Evolutionary conservation across 2,113 vertebrate species (phyloP), one percentile per base, ranked within the genome.

Genomic region (Circaetus cinerascens): DNA sequence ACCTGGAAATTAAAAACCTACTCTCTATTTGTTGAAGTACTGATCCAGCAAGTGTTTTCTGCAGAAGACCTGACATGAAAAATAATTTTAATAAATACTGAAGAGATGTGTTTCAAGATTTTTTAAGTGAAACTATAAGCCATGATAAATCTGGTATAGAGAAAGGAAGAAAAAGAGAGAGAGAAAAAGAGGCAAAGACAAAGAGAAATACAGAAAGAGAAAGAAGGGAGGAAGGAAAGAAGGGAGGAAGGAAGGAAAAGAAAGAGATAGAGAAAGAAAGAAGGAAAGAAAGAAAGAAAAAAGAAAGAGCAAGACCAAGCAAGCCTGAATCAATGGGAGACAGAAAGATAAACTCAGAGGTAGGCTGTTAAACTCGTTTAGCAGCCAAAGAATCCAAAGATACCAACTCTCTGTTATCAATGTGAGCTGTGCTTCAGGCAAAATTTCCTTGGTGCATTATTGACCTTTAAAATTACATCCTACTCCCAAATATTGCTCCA

Each of bases 401-500:
- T 13, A 91, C 13, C 48, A 76, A 19, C 66, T 86, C 92, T 73
- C 38, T 78, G 29, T 87, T 93, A 93, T 86, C 89, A 73, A 21
- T 36, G 50, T 10, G 29, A 95, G 63, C 40, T 82, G 32, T 73
- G 91, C 95, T 88, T 62, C 74, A 95, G 86, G 95, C 95, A 93
- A 72, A 95, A 94, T 76, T 76, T 97, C 51, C 50, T 95, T 83
- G 80, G 66, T 0, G 5, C 57, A 90, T 95, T 95, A 94, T 90
- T 95, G 97, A 97, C 97, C 96, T 97, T 97, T 96, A 93, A 95
- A 97, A 97, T 97, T 94, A 26, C 87, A 94, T 93, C 77, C 94
- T 79, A 53, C 93, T 94, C 74, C 86, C 77, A 95, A 91, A 91
- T 91, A 95, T 59, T 97, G 80, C 84, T 97, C 62, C 77, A 55